Evolutionary conservation across 2,797 vertebrate genomes (phyloP), one percentile per base, ranked within the genome.

Genomic region (Sorex maritimensis): DNA sequence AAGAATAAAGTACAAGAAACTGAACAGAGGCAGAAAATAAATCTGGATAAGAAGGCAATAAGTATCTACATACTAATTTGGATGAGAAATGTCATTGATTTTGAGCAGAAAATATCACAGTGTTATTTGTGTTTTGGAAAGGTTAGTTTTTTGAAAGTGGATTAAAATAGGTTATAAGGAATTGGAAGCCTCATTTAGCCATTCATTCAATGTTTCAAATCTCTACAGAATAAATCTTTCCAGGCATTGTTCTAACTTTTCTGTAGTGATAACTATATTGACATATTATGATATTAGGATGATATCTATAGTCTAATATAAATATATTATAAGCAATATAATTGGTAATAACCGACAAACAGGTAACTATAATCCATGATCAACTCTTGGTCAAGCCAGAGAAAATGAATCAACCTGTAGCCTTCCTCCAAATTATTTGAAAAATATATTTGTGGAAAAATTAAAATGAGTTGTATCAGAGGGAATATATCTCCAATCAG

Each of bases 351-450:
- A 81, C 17, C 44, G 6, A 69, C 8, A 65, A 9, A 52, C 6
- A 65, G 12, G 3, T 73, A 92, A 55, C 9, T 72, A 44, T 0
- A 49, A 46, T 38, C 80, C 58, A 74, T 83, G 30, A 81, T 30
- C 3, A 55, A 19, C 4, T 91, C 26, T 84, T 92, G 11, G 23
- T 41, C 75, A 30, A 26, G 4, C 28, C 74, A 93, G 38, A n/a
- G 26, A 19, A 77, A 88, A 86, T 73, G 49, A 80, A 83, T 15
- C 6, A 69, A 84, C 61, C 7, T 90, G 8, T 94, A 69, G 46
- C 19, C 58, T 89, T 46, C 4, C 67, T 21, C 87, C 13, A 90
- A 93, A 21, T 71, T 72, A 71, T 79, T 91, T 90, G 61, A 81
- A 87, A 73, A 67, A 46, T 26, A 13, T 1, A 79, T 87, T 83